Evolutionary conservation across 1,140 invertebrate species (phyloP).

Genomic region (Drosophila pandora): DNA sequence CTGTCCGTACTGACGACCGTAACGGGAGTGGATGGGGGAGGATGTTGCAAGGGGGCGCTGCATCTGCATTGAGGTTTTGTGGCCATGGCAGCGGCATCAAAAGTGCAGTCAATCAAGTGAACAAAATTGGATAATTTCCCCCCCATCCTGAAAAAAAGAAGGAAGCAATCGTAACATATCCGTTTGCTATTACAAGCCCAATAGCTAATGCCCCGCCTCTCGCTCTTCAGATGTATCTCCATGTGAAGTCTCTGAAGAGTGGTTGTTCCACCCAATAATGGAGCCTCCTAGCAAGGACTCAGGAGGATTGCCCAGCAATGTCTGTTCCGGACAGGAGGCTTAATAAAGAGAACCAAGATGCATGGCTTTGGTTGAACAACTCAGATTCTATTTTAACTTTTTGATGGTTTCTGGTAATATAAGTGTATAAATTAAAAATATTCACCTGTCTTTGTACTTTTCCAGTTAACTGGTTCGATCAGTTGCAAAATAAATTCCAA

Average conservation of each 20-base stretch:
- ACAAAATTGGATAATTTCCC: constrained; percentile 69
- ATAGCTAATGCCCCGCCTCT: neutral
- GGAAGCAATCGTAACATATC: constrained; percentile 30
- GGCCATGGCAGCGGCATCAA: constrained; percentile 58
- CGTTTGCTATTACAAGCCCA: constrained; percentile 34
- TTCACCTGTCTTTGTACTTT: constrained; percentile 3
- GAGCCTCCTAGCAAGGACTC: constrained; percentile 6
- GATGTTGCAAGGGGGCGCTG: constrained; percentile 8
- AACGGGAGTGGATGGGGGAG: neutral
- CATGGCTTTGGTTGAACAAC: constrained; percentile 24
- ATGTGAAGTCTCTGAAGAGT: constrained; percentile 24
- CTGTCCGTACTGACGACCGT: constrained; percentile 1
- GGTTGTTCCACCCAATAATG: constrained; percentile 30
- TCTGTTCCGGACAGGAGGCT: constrained; percentile 50
- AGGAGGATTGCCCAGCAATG: constrained; percentile 31
- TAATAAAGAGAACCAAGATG: constrained; percentile 42
- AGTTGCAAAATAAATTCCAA: neutral
- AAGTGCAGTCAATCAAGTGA: constrained; percentile 80
- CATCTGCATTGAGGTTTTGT: constrained; percentile 58
- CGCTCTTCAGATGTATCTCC: constrained; percentile 4
- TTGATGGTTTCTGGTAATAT: constrained; percentile 15
- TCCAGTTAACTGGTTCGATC: constrained; percentile 11
- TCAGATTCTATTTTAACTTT: constrained; percentile 23
- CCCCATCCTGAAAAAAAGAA: constrained; percentile 18
- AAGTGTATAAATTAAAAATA: constrained; percentile 4